phyloP scores from a whole-genome alignment of 2,113 vertebrate species.

The Ochotona princeps region DNA sequence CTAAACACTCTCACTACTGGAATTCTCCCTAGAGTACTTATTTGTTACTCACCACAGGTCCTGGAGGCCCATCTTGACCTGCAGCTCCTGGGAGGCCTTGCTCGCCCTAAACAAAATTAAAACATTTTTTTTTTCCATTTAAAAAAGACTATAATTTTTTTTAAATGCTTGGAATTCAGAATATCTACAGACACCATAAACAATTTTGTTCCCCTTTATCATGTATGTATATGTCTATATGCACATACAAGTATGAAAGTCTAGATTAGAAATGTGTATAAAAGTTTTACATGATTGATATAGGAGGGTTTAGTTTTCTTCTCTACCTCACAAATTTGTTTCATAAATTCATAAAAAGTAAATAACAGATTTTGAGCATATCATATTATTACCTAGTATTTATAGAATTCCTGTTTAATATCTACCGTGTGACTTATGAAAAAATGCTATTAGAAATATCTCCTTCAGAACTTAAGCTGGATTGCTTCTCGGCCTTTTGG shows the following conservation, averaged over 20 bases:
- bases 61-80: slow-evolving; percentile 97
- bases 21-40: neutral
- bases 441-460: neutral
- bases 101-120: slow-evolving; percentile 90
- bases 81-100: slow-evolving; percentile 96
- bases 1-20: neutral
- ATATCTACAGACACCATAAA: neutral
- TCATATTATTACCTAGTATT: neutral
- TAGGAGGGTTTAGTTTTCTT: neutral
- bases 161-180: neutral
- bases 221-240: neutral
- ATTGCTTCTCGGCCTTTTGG: too few relatives aligned
- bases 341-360: neutral
- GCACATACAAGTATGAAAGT: rapidly evolving
- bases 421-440: neutral
- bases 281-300: neutral
- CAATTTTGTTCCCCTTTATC: neutral
- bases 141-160: neutral
- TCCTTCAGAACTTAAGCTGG: neutral
- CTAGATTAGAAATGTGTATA: neutral
- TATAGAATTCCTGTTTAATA: neutral
- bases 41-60: slow-evolving; percentile 92
- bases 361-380: neutral
- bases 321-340: neutral
- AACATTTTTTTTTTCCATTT: neutral